A percentile compares a stretch with the other conserved stretches of the same genome.
These are phyloP conservation scores for Antennarius striatus DNA, from an alignment of 2,113 vertebrate genomes.

Conservation along the genomic window DNA sequence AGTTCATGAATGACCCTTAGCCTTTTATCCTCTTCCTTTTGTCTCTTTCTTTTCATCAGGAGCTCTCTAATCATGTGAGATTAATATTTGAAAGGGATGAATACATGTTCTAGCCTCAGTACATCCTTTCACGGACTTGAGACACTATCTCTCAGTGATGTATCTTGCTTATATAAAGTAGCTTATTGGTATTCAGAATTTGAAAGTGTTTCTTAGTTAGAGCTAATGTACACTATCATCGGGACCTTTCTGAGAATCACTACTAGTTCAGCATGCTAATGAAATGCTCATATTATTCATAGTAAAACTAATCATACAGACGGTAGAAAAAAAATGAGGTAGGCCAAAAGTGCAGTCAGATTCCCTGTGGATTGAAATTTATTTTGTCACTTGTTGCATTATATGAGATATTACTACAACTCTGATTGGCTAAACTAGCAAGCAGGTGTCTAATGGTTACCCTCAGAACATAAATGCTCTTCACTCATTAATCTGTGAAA, in stretches of 20 bases:
- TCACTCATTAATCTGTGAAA: constrained; percentile 4
- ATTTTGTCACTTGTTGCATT: constrained; percentile 11
- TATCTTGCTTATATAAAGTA: background rate
- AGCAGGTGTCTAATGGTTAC: constrained; percentile 29
- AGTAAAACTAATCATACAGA: constrained; percentile 28
- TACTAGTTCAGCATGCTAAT: constrained; percentile 11
- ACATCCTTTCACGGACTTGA: background rate
- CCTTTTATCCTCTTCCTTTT: constrained; percentile 12
- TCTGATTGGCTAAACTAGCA: constrained; percentile 3
- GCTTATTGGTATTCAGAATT: constrained; percentile 9
- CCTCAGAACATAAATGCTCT: constrained; percentile 22
- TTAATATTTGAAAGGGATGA: constrained; percentile 7
- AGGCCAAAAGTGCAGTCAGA: constrained; percentile 18
- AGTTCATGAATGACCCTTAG: constrained; percentile 17
- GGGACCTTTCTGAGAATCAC: constrained; percentile 33
- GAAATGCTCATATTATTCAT: constrained; percentile 20
- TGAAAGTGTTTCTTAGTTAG: background rate
- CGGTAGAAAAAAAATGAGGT: constrained; percentile 32
- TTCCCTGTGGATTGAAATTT: constrained; percentile 28
- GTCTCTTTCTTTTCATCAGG: background rate
- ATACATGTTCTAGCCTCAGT: background rate
- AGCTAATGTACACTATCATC: constrained; percentile 7
- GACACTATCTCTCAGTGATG: background rate
- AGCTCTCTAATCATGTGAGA: constrained; percentile 10
- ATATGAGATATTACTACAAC: constrained; percentile 19